phyloP scores from a whole-genome alignment of 2,113 vertebrate species.

The Brachyhypopomus gauderio region DNA sequence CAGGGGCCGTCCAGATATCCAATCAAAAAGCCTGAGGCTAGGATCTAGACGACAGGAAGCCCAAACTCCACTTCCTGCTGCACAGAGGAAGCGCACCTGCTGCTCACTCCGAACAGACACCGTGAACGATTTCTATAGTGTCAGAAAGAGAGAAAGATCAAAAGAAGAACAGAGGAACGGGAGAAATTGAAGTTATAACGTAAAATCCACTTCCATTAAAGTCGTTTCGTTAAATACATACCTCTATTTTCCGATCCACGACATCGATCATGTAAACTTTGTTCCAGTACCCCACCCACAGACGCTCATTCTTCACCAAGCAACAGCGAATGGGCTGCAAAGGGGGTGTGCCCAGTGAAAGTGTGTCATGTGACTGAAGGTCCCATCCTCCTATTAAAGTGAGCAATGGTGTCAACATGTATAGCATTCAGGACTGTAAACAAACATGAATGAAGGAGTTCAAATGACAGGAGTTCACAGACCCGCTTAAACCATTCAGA shows the following conservation, averaged over 20 bases:
- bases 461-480: not conserved
- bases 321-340: conserved; percentile 78
- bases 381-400: conserved; percentile 70
- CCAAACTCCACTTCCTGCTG: conserved; percentile 77
- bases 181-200: not conserved
- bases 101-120: conserved; percentile 77
- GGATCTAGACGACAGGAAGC: conserved; percentile 75
- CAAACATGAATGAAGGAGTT: too few species aligned
- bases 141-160: not conserved
- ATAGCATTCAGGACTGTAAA: too few species aligned
- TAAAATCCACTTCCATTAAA: not conserved
- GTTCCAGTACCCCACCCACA: conserved; percentile 82
- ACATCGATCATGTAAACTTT: conserved; percentile 72
- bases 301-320: conserved; percentile 66
- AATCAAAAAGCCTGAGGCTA: conserved; percentile 75
- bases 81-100: conserved; percentile 78
- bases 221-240: conserved; percentile 42
- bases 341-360: conserved; percentile 68
- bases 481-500: too few species aligned
- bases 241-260: conserved; percentile 69
- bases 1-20: conserved; percentile 74
- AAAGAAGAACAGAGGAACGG: not conserved
- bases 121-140: conserved; percentile 67
- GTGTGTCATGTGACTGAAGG: conserved; percentile 65
- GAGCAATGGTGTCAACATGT: too few species aligned